Percentiles rank a stretch among this genome's conserved stretches.
Conservation (phyloP, 2,888 invertebrate genomes). For the Hirtodrosophila cameraria region DNA sequence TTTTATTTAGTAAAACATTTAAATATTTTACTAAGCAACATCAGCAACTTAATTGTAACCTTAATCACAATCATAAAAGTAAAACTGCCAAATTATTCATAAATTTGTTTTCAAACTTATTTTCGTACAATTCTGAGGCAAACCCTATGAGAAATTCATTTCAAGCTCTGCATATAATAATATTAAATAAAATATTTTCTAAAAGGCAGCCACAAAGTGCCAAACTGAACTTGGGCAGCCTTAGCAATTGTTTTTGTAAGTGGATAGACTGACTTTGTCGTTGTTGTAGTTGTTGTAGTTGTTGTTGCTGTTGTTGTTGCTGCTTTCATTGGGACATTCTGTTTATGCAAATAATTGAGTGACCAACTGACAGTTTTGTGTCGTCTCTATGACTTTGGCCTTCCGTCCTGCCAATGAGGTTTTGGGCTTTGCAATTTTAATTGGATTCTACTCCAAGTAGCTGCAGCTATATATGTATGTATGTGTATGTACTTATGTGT, state of each 20-base stretch:
- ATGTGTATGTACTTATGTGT: no score
- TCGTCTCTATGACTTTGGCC: slow-evolving; percentile 35
- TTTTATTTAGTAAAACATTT: no score
- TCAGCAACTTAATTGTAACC: no score
- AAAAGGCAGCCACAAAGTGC: slow-evolving; percentile 26
- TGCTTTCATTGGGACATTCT: slow-evolving; percentile 11
- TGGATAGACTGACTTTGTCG: background rate
- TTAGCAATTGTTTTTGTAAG: slow-evolving; percentile 8
- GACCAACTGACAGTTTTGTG: slow-evolving; percentile 45
- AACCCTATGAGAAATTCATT: slow-evolving; percentile 46
- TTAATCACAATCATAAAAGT: no score
- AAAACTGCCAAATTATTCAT: background rate
- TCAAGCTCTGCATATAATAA: slow-evolving; percentile 20
- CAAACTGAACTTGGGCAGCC: slow-evolving; percentile 11
- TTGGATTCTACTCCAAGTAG: slow-evolving; percentile 35
- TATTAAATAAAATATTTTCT: slow-evolving; percentile 30
- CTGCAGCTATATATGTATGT: slow-evolving; percentile 15
- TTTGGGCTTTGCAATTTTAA: slow-evolving; percentile 52
- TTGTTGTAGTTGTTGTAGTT: slow-evolving; percentile 5
- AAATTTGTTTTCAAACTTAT: background rate
- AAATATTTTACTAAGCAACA: no score
- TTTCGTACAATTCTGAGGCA: slow-evolving; percentile 11
- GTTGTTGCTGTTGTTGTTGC: slow-evolving; percentile 3
- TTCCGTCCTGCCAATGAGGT: slow-evolving; percentile 23
- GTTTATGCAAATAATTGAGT: slow-evolving; percentile 58